Percentiles rank a stretch among this genome's conserved stretches.
These are phyloP conservation scores for Noctilio leporinus DNA, from an alignment of 2,113 vertebrate species.

Conservation along the genomic window DNA sequence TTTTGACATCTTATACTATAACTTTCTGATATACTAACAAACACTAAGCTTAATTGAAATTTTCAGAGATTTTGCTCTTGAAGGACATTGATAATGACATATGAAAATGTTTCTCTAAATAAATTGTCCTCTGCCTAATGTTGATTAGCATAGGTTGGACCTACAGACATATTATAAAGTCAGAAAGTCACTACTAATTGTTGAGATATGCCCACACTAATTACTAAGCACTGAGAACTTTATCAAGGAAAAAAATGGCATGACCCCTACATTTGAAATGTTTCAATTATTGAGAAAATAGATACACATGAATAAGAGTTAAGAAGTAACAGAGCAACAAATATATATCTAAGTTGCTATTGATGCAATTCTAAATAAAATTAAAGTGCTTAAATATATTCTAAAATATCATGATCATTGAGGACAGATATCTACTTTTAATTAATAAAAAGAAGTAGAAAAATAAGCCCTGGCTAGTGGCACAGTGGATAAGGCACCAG, in stretches of 20 bases:
- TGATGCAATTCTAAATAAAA: not conserved
- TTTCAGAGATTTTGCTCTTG: not conserved
- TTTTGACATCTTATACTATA: not conserved
- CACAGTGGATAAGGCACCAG: too few relatives aligned
- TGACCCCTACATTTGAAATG: not conserved
- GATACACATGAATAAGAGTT: not conserved
- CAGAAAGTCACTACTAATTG: not conserved
- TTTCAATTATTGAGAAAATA: not conserved
- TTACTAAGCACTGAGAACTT: not conserved
- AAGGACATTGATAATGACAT: not conserved
- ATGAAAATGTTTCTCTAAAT: slow-evolving; percentile 7
- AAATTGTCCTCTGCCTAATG: not conserved
- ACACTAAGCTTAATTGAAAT: not conserved
- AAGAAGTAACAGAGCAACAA: not conserved
- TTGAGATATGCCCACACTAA: not conserved
- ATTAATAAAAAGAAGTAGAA: not conserved
- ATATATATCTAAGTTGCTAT: not conserved
- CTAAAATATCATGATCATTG: not conserved
- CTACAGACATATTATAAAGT: not conserved
- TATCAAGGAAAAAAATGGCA: not conserved
- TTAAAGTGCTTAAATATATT: not conserved
- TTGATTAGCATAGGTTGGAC: not conserved
- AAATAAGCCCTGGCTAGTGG: too few relatives aligned
- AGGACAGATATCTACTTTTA: not conserved
- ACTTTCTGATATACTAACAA: not conserved